These are phyloP conservation scores for Prietella phreatophila DNA, from an alignment of 2,113 vertebrate species.

Conservation along the genomic window DNA sequence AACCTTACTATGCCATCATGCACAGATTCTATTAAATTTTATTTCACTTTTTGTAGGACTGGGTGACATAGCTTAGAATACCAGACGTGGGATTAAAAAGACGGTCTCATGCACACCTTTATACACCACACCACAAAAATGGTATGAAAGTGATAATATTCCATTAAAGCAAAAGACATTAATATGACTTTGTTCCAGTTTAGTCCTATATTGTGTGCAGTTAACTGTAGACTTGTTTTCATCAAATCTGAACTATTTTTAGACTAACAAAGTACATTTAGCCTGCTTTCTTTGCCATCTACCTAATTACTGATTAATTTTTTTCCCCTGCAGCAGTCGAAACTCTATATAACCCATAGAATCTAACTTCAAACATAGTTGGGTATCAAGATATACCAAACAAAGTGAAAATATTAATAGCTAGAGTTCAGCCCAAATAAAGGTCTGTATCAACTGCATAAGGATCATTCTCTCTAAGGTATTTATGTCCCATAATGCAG, in stretches of 20 bases:
- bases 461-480: not conserved
- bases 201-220: not conserved
- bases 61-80: not conserved
- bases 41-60: not conserved
- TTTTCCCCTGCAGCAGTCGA: not conserved
- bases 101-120: not conserved
- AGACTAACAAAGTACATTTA: not conserved
- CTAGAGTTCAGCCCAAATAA: not conserved
- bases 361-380: not conserved
- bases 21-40: not conserved
- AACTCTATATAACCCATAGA: not conserved
- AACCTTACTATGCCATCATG: too few species aligned
- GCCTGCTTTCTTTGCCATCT: not conserved
- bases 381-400: not conserved
- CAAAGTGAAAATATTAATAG: not conserved
- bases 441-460: not conserved
- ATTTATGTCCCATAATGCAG: slow-evolving; percentile 26
- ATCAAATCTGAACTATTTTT: not conserved
- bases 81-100: not conserved
- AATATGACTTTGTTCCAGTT: not conserved
- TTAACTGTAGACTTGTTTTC: not conserved
- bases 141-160: not conserved
- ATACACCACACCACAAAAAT: not conserved
- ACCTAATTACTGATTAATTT: not conserved
- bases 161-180: not conserved